Conservation (phyloP, 2,888 invertebrate species). For the Lithophane ornitopus region DNA sequence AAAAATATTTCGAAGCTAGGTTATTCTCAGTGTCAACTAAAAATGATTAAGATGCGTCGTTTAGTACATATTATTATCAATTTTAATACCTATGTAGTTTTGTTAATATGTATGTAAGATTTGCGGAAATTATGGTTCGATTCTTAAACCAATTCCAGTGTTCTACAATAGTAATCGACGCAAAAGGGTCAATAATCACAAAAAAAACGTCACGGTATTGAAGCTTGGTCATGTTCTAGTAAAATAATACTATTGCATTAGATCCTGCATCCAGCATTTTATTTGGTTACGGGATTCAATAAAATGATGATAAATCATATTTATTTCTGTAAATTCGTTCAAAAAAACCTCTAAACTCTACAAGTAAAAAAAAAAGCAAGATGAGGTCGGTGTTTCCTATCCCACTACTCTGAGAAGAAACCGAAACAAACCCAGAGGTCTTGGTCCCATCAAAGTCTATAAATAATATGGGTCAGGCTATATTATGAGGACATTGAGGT, state of each 20-base stretch:
- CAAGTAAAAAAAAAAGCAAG: too few species aligned
- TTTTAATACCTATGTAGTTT: constrained; percentile 4
- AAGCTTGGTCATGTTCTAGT: not conserved
- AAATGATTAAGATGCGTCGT: constrained; percentile 2
- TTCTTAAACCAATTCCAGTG: not conserved
- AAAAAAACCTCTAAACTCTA: too few species aligned
- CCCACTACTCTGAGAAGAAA: not conserved
- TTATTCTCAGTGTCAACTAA: constrained; percentile 18
- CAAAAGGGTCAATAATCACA: not conserved
- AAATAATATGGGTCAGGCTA: too few species aligned
- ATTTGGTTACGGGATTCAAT: not conserved
- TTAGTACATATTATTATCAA: not conserved
- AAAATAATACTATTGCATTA: not conserved
- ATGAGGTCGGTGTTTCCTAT: not conserved
- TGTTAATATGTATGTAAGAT: constrained; percentile 5
- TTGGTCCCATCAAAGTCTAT: not conserved
- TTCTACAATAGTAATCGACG: not conserved
- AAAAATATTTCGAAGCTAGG: constrained; percentile 13
- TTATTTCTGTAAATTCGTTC: too few species aligned
- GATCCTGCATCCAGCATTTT: not conserved
- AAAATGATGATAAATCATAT: too few species aligned
- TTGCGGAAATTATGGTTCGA: not conserved
- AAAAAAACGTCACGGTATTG: not conserved
- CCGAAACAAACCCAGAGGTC: not conserved
- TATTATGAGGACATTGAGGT: too few species aligned